Conservation (phyloP, 2,797 vertebrate genomes). For the Coregonus sp. region DNA sequence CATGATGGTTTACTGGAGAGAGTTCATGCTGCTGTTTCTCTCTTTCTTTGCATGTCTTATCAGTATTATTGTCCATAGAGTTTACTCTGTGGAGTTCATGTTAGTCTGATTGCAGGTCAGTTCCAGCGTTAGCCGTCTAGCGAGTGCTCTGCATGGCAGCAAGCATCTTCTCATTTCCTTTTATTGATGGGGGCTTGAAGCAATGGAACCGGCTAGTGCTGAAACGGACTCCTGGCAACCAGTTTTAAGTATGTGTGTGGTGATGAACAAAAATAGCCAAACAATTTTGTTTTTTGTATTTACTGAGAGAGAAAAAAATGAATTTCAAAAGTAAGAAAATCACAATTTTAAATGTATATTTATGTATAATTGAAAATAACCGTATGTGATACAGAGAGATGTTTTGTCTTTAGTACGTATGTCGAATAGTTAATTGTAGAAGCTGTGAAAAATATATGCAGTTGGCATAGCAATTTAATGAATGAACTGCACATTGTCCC, state of each 20-base stretch:
- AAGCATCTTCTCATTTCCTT: background rate
- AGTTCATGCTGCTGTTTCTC: slow-evolving; percentile 10
- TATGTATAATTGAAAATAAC: slow-evolving; percentile 45
- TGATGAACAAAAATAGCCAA: slow-evolving; percentile 2
- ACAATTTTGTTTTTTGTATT: slow-evolving; percentile 7
- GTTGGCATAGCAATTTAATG: slow-evolving; percentile 14
- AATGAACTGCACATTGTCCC: slow-evolving; percentile 8
- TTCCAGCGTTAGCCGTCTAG: background rate
- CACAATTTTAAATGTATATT: slow-evolving; percentile 30
- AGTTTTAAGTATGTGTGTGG: slow-evolving; percentile 9
- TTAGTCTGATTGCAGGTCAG: slow-evolving; percentile 33
- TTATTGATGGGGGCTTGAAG: background rate
- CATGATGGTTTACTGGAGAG: background rate
- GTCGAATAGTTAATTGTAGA: slow-evolving; percentile 29
- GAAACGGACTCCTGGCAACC: slow-evolving; percentile 25
- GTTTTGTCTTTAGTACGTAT: slow-evolving; percentile 58
- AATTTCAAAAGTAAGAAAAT: slow-evolving; percentile 21
- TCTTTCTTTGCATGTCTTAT: slow-evolving; percentile 49
- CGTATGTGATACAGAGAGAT: slow-evolving; percentile 46
- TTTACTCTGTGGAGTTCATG: slow-evolving; percentile 31
- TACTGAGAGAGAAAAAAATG: slow-evolving; percentile 2
- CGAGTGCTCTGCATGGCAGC: slow-evolving; percentile 7
- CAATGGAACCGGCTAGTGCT: slow-evolving; percentile 3
- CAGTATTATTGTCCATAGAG: slow-evolving; percentile 32
- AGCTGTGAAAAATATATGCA: slow-evolving; percentile 41